Base-by-base conservation (phyloP, 2,888 invertebrate genomes). In the Trachelus stipa region DNA sequence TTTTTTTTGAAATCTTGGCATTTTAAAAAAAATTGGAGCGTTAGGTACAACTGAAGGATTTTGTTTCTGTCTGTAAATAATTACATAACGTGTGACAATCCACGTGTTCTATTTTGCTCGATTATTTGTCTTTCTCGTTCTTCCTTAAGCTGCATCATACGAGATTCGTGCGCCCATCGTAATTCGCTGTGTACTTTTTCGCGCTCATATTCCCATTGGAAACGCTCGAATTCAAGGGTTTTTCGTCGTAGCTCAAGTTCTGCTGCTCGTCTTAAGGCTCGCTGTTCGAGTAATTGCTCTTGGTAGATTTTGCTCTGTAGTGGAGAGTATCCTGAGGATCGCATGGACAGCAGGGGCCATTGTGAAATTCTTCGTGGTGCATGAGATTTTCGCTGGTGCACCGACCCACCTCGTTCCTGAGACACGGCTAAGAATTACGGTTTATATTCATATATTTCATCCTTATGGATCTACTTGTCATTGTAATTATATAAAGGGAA, bases 141-240 rank as follows among this genome's bases (percentile, higher is more conserved):
- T 77, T 90, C 88, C 74, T 84, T 84, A n/a, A 88, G 76, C 80
- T 90, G 86, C 88, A 90, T 89, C 85, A 89, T 87, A 4, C 86
- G 82, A 75, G 81, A 85, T 78, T 89, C 88, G 76, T 89, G 87
- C 34, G 86, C 87, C 83, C 88, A 88, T 73, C 85, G 82, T 74
- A 87, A 37, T 77, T 89, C 87, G 78, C 81, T 86, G 69, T 88
- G 86, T 6, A 84, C 81, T 81, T 87, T 89, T 69, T 90, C 88
- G 71, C 83, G 85, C 74, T 89, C 85, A 80, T 83, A 88, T 76
- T 89, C 87, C 86, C 87, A 89, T 77, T 89, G 87, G 56, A 86
- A 83, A 81, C 85, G 85, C 76, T 89, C 88, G 35, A 88, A 80
- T 75, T 89, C 88, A 31, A 89, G 77, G 68, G 85, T 85, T 81